Evolutionary conservation across 1,140 invertebrate species (phyloP), one percentile per base, ranked within the genome.

Genomic region (Achroia grisella): DNA sequence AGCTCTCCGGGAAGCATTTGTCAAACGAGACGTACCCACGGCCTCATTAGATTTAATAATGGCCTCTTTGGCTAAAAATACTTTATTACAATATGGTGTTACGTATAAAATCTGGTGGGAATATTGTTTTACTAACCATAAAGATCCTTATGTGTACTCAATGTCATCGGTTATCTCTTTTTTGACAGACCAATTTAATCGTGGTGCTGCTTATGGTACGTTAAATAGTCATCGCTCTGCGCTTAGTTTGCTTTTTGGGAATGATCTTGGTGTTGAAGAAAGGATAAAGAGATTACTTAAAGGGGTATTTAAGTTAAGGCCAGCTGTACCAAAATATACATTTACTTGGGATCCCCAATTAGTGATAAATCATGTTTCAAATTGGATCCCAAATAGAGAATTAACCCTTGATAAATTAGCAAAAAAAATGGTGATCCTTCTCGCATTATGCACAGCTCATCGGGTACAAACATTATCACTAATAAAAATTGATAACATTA

Each of bases 281-380:
- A 12, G n/a, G 2, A 28, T 44, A 3, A 40, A 40, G n/a, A 9
- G 44, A 39, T 46, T 68, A 46, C 50, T 71, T 37, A 70, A 62
- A 49, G 71, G 59, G 13, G 47, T 61, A 4, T 56, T 48, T 23
- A 39, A 13, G 15, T 14, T 56, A 10, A 49, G 55, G 23, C 61
- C 65, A 2, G 11, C 48, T 0, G 41, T 39, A 12, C 61, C 61
- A 2, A 50, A 52, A 29, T 75, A 75, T 37, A 34, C 56, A 11
- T 12, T 39, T 8, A 53, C 54, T 1, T 69, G 64, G 66, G 64
- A 71, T 36, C 43, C 45, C 10, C 8, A 15, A 17, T 4, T 11
- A 8, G 48, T 62, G 5, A 39, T 43, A 8, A 42, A 28, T 45
- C 40, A 41, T 34, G 15, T 48, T 11, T 6, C 11, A 4, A 5